Evolutionary conservation across 2,888 invertebrate genomes (phyloP).

Genomic region (Venusia cambrica): DNA sequence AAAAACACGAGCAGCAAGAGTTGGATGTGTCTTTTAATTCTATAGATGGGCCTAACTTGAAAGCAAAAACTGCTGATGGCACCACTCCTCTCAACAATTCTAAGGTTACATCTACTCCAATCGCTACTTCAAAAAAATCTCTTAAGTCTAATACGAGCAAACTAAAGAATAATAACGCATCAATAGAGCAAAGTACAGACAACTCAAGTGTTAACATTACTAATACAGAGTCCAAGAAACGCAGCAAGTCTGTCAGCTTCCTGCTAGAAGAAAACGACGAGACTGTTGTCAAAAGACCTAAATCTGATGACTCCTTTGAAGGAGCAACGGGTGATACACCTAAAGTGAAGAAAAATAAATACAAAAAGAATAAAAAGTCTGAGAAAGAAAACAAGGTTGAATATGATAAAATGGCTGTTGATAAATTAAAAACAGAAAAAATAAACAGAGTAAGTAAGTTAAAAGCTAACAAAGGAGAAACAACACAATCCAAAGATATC

Average conservation of each 20-base stretch:
- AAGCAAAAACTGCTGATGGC: slow-evolving; percentile 21
- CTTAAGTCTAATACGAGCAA: slow-evolving; percentile 38
- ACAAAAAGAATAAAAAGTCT: slow-evolving; percentile 24
- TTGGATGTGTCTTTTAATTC: slow-evolving; percentile 41
- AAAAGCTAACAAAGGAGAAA: too few relatives aligned
- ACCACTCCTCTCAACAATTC: slow-evolving; percentile 31
- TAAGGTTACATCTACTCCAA: slow-evolving; percentile 48
- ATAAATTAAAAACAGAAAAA: slow-evolving; percentile 22
- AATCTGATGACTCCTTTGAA: slow-evolving; percentile 46
- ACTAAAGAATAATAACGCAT: slow-evolving; percentile 48
- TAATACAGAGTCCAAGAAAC: slow-evolving; percentile 51
- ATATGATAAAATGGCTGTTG: slow-evolving; percentile 26
- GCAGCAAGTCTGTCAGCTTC: slow-evolving; percentile 70
- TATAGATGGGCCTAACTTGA: slow-evolving; percentile 41
- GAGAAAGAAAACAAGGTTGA: slow-evolving; percentile 41
- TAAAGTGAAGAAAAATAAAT: slow-evolving; percentile 30
- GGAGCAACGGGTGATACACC: slow-evolving; percentile 22
- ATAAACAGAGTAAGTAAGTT: too few relatives aligned
- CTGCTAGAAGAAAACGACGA: slow-evolving; percentile 61
- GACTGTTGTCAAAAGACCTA: slow-evolving; percentile 53
- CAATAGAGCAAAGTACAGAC: slow-evolving; percentile 34
- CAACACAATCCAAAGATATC: slow-evolving; percentile 17
- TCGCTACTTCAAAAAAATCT: slow-evolving; percentile 17
- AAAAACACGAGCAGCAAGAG: slow-evolving; percentile 40
- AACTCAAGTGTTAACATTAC: slow-evolving; percentile 27